Percentiles rank a stretch among this genome's conserved stretches.
These are phyloP conservation scores for Himalopsyche anomala DNA, from an alignment of 2,888 invertebrate species.

Conservation along the genomic window DNA sequence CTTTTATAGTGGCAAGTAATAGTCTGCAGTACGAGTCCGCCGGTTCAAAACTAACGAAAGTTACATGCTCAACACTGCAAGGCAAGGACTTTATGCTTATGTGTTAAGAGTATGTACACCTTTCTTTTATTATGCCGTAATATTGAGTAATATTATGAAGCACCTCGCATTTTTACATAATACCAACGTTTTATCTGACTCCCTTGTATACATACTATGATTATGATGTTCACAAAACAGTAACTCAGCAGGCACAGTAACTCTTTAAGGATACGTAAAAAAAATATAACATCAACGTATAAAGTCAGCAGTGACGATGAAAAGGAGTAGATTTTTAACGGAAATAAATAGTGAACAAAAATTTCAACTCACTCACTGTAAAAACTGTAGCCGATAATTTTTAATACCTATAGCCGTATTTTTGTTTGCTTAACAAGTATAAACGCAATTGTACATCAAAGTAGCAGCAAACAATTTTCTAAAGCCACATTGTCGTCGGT, in stretches of 20 bases:
- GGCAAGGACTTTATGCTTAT: slow-evolving; percentile 48
- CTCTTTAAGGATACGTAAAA: too few relatives aligned
- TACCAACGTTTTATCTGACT: slow-evolving; percentile 35
- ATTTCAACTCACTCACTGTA: too few relatives aligned
- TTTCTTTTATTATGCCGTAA: slow-evolving; percentile 54
- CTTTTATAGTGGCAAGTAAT: slow-evolving; percentile 53
- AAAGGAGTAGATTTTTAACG: too few relatives aligned
- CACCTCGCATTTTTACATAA: slow-evolving; percentile 37
- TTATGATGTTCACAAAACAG: slow-evolving; percentile 24
- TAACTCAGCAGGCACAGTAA: not conserved
- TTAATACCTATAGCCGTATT: too few relatives aligned
- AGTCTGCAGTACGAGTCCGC: slow-evolving; percentile 49
- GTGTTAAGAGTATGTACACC: slow-evolving; percentile 55
- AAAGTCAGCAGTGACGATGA: too few relatives aligned
- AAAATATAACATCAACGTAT: too few relatives aligned
- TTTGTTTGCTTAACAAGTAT: too few relatives aligned
- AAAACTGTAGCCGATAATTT: too few relatives aligned
- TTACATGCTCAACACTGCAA: slow-evolving; percentile 44
- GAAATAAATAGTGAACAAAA: too few relatives aligned
- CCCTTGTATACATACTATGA: slow-evolving; percentile 22
- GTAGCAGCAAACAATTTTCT: too few relatives aligned
- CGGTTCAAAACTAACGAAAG: slow-evolving; percentile 57
- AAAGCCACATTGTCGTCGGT: too few relatives aligned
- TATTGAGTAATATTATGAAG: slow-evolving; percentile 52
- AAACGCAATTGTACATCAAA: too few relatives aligned